Evolutionary conservation across 2,888 invertebrate species (phyloP), one percentile per base, ranked within the genome.

Genomic region (Meganola albula): DNA sequence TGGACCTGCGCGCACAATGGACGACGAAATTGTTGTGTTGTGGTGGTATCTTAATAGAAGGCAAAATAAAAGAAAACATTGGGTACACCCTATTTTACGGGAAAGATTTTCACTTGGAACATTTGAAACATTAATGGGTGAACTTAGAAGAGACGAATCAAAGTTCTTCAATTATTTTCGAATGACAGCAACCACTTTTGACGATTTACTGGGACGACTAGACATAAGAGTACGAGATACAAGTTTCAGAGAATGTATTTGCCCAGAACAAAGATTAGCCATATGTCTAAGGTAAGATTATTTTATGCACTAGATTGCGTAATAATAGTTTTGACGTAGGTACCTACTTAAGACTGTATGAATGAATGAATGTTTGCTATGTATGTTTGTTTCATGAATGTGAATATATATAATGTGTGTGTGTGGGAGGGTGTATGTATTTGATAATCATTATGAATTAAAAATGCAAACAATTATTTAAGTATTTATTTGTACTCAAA

Each of bases 401-500:
- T 36, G 36, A 39, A 44, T 37, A 37, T 37, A 36, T 36, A 36
- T 31, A 31, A 36, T 43, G 37, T 40, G 40, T 35, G 37, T 33
- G 35, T 38, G 34, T 34, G 30, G 26, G 34, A 31, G 27, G 27
- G 36, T 36, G 37, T 39, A 25, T 43, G 26, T 32, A 27, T 43
- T 46, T 43, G 38, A 37, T 28, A 37, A 46, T 43, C 21, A 46
- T 43, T 43, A 43, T 48, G 26, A 46, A 46, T 44, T 40, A 42
- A 44, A 46, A 49, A 49, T 46, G 44, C 46, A 44, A 45, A 45
- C 33, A 35, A 46, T 40, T 34, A 44, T 44, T 40, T 45, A 47
- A 39, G 44, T 51, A 43, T 48, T 51, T 48, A 48, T 48, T 46
- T 51, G 48, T 46, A 48, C 44, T 48, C 40, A 52, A 52, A 44